phyloP scores from a whole-genome alignment of 64 coral and sea anemone species.

The Stichodactyla helianthus region DNA sequence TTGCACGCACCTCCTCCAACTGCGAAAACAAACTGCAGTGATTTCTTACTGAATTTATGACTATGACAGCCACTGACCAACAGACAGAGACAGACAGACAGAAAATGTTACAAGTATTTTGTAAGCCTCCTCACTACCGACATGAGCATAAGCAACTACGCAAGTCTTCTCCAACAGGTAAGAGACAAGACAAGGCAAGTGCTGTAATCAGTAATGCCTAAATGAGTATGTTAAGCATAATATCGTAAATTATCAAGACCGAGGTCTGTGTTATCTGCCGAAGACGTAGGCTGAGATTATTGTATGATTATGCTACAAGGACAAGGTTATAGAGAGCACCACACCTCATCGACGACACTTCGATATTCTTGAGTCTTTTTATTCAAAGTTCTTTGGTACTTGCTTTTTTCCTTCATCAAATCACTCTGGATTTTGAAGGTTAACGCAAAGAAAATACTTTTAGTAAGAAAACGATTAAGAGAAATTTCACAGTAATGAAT shows the following conservation, averaged over 20 bases:
- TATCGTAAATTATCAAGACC: too few species aligned
- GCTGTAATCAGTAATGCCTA: too few species aligned
- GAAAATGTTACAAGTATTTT: not conserved
- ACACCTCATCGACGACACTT: slow-evolving; percentile 79
- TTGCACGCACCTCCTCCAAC: slow-evolving; percentile 88
- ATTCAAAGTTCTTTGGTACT: slow-evolving; percentile 84
- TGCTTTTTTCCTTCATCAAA: slow-evolving; percentile 92
- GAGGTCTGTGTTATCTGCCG: too few species aligned
- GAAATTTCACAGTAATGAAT: not conserved
- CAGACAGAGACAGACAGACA: not conserved
- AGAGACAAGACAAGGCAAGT: too few species aligned
- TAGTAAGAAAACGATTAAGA: not conserved
- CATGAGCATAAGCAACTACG: too few species aligned
- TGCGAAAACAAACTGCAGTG: not conserved
- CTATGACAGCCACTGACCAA: not conserved
- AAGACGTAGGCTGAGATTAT: too few species aligned
- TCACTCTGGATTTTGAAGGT: slow-evolving; percentile 47
- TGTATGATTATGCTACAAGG: too few species aligned
- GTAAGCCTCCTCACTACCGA: too few species aligned
- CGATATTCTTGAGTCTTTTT: slow-evolving; percentile 97
- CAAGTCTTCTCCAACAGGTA: too few species aligned
- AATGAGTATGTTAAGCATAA: too few species aligned
- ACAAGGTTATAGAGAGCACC: not conserved
- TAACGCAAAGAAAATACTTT: not conserved
- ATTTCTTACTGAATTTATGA: not conserved